Conservation (phyloP, 2,113 vertebrate species). For the Eretmochelys imbricata region DNA sequence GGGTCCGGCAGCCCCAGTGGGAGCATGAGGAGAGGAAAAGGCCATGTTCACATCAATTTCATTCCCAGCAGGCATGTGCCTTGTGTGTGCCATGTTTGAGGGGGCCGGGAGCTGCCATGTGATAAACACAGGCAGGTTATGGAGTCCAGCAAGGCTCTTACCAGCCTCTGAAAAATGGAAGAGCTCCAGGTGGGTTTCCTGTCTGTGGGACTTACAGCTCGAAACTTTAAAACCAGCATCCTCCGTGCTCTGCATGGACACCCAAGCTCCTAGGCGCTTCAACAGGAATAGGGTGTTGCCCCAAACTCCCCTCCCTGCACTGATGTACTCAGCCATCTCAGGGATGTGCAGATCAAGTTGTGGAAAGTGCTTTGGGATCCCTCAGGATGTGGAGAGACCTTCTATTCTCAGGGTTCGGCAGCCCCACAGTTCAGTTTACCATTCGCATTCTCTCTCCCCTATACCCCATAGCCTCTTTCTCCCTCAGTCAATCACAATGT, state of each 20-base stretch:
- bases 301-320: not conserved
- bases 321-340: not conserved
- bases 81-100: accelerated
- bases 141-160: not conserved
- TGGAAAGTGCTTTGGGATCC: too few relatives aligned
- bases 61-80: not conserved
- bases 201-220: too few relatives aligned
- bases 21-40: not conserved
- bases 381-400: not conserved
- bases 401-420: not conserved
- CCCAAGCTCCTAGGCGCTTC: not conserved
- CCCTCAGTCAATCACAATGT: not conserved
- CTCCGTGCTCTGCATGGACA: not conserved
- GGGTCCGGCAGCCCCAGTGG: not conserved
- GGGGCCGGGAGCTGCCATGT: not conserved
- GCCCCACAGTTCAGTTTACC: not conserved
- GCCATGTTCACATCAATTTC: accelerated
- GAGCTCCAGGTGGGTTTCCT: not conserved
- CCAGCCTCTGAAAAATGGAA: not conserved
- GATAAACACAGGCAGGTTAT: not conserved
- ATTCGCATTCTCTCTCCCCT: too few relatives aligned
- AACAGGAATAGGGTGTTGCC: not conserved
- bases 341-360: not conserved
- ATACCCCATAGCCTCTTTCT: not conserved
- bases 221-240: not conserved